A percentile compares a stretch with the other conserved stretches of the same genome.
These are phyloP conservation scores for Herpetotheres cachinnans DNA, from an alignment of 2,113 vertebrate species.

Conservation along the genomic window DNA sequence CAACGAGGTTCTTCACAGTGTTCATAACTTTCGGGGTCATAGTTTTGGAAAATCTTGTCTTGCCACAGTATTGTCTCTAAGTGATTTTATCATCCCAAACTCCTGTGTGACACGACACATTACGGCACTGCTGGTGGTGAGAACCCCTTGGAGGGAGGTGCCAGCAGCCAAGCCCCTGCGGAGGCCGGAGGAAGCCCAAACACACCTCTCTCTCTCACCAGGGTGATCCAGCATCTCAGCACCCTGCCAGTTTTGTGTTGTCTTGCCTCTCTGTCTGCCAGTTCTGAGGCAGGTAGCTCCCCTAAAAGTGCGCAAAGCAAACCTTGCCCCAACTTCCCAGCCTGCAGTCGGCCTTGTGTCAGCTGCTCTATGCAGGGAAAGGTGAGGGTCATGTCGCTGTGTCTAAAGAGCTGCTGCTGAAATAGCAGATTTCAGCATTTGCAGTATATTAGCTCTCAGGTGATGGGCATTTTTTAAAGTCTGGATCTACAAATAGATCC, in stretches of 20 bases:
- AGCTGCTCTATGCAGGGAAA: not conserved
- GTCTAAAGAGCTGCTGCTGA: not conserved
- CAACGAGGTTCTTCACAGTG: not conserved
- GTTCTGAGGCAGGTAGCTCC: not conserved
- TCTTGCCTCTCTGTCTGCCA: too few relatives aligned
- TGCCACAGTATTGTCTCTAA: rapidly evolving
- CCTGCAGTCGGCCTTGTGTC: rapidly evolving
- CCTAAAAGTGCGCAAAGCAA: not conserved
- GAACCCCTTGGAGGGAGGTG: not conserved
- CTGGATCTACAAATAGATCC: not conserved
- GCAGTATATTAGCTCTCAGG: not conserved
- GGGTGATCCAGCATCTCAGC: not conserved
- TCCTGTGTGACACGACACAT: rapidly evolving
- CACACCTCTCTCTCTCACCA: not conserved
- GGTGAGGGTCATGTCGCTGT: rapidly evolving
- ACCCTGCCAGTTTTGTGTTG: not conserved
- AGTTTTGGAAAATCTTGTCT: not conserved
- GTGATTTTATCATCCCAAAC: not conserved
- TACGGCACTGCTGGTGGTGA: not conserved
- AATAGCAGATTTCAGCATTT: not conserved
- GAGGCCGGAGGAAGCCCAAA: not conserved
- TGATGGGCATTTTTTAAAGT: not conserved
- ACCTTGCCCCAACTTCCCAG: not conserved
- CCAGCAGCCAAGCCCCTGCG: not conserved
- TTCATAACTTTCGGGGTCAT: not conserved